Percentiles rank a stretch among this genome's conserved stretches.
These are phyloP conservation scores for Macropis europaea DNA, from an alignment of 2,888 invertebrate genomes.

Conservation along the genomic window DNA sequence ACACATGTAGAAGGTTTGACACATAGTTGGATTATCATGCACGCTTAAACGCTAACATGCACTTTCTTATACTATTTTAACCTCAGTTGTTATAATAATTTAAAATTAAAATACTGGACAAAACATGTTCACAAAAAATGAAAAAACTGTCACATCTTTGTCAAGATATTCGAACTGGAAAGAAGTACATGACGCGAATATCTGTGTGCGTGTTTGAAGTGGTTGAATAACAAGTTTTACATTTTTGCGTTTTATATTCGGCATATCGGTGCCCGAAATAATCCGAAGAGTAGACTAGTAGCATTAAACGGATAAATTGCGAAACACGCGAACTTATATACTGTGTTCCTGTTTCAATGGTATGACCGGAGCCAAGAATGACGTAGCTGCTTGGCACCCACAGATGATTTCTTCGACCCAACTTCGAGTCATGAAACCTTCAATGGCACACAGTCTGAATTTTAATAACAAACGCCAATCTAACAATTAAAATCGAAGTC, in stretches of 20 bases:
- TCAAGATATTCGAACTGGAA: no score
- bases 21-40: no score
- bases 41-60: no score
- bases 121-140: no score
- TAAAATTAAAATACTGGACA: no score
- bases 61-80: no score
- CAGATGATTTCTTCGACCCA: slow-evolving; percentile 27
- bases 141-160: no score
- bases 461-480: background rate
- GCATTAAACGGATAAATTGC: slow-evolving; percentile 38
- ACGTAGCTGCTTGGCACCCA: slow-evolving; percentile 38
- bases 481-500: background rate
- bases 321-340: slow-evolving; percentile 22
- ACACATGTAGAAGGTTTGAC: no score
- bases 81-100: no score
- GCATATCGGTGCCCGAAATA: slow-evolving; percentile 33
- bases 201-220: background rate
- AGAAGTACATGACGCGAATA: no score
- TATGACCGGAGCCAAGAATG: slow-evolving; percentile 39
- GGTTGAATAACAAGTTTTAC: no score
- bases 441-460: background rate
- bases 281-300: slow-evolving; percentile 2
- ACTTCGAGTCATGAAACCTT: slow-evolving; percentile 13
- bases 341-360: slow-evolving; percentile 35
- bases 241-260: slow-evolving; percentile 2